Evolutionary conservation across 2,888 invertebrate species (phyloP), one percentile per base, ranked within the genome.

Genomic region (Pachycephus smyrnensis): DNA sequence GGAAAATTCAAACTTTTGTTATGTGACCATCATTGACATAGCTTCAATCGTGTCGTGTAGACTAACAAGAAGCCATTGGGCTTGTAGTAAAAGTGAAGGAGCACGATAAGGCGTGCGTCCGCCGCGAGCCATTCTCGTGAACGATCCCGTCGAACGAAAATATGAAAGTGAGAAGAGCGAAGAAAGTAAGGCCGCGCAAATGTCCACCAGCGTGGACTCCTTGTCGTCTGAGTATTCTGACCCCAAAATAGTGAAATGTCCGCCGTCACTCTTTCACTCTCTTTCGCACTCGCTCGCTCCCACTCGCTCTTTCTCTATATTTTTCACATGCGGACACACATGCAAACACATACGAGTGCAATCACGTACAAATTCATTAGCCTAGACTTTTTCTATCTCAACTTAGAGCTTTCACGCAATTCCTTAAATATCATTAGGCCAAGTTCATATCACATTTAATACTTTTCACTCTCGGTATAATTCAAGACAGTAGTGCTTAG

Each of bases 81-180:
- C 23, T 68, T 36, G 76, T 31, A 40, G 69, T 30, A 73, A 76
- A 76, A 76, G 71, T 69, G 55, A 55, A 55, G 55, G 55, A 55
- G 55, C 55, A 31, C 75, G 69, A 37, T 69, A 71, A 69, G 31
- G 32, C 11, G n/a, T 30, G 23, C n/a, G 1, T 12, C 33, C 55
- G 55, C 55, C 55, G 82, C 82, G 78, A 80, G 80, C 68, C 68
- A 78, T 71, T 79, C 75, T 77, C 69, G 71, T 40, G 75, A 81
- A 82, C 55, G 77, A 77, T 35, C 69, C 76, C 55, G 23, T 23
- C 71, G 75, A 78, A 86, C 84, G 84, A 88, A 89, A 89, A 89
- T 89, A 87, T 88, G 89, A 89, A 89, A 89, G 89, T 85, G 88
- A 88, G 87, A 89, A 87, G 87, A 85, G 82, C 84, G 86, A 90